These are phyloP conservation scores for Thecophora atra DNA, from an alignment of 2,888 invertebrate species.

Conservation along the genomic window DNA sequence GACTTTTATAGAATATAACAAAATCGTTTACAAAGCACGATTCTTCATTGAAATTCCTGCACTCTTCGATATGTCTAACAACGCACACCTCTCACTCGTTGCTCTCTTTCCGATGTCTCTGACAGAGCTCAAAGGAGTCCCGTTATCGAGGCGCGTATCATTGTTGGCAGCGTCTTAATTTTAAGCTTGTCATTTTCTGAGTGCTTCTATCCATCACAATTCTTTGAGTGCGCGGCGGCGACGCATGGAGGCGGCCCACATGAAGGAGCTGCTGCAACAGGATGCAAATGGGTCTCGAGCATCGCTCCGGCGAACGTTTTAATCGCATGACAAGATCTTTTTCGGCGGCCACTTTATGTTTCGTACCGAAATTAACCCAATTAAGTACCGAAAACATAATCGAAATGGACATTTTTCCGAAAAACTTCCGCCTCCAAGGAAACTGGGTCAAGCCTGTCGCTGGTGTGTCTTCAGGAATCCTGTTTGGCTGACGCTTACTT, in stretches of 20 bases:
- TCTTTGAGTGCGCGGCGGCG: neutral
- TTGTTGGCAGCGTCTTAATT: neutral
- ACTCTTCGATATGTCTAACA: no score
- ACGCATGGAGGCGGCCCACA: neutral
- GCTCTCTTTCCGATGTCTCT: no score
- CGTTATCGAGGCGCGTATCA: neutral
- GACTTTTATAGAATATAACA: no score
- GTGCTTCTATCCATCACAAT: conserved; percentile 8
- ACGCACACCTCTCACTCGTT: no score
- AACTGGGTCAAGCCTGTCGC: conserved; percentile 28
- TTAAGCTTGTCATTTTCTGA: conserved; percentile 10
- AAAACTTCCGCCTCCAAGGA: conserved; percentile 30
- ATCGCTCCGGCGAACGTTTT: conserved; percentile 11
- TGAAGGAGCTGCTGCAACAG: neutral
- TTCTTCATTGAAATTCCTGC: no score
- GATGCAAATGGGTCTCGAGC: neutral
- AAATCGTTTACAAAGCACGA: no score
- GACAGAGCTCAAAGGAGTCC: no score
- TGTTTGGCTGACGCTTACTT: neutral
- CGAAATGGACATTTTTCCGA: conserved; percentile 27
- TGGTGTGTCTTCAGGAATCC: neutral
- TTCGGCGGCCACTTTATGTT: neutral
- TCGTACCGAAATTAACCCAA: conserved; percentile 30
- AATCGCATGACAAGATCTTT: conserved; percentile 21
- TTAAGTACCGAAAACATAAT: conserved; percentile 30